Conservation (phyloP, 2,888 invertebrate genomes). For the Platypus cylindrus region DNA sequence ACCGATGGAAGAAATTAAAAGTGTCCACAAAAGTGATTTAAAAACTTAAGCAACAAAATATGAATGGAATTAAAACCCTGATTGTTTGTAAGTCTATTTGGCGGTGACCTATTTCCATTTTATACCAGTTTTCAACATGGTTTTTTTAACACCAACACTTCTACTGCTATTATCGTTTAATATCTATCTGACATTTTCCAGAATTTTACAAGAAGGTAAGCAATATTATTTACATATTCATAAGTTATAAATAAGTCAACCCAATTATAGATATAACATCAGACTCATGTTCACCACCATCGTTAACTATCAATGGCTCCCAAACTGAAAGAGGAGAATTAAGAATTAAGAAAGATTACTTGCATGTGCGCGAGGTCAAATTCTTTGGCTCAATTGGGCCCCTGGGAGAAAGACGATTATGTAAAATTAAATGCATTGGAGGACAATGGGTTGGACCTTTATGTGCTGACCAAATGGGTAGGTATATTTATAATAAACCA, state of each 20-base stretch:
- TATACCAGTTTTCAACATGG: too few relatives aligned
- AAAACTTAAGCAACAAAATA: too few relatives aligned
- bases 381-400: conserved; percentile 69
- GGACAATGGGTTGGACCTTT: conserved; percentile 78
- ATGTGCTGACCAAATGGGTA: conserved; percentile 64
- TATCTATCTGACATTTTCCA: too few relatives aligned
- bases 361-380: conserved; percentile 43
- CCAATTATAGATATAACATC: conserved; percentile 28
- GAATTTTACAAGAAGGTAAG: conserved; percentile 4
- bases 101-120: too few relatives aligned
- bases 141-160: too few relatives aligned
- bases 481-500: too few relatives aligned
- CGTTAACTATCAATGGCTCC: conserved; percentile 35
- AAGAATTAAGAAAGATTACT: conserved; percentile 33
- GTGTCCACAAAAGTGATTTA: too few relatives aligned
- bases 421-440: conserved; percentile 74
- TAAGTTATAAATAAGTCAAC: too few relatives aligned
- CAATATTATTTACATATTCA: not conserved
- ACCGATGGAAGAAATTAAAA: too few relatives aligned
- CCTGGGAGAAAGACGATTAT: conserved; percentile 56
- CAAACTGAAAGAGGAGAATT: conserved; percentile 31
- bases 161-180: too few relatives aligned
- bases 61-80: too few relatives aligned
- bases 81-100: too few relatives aligned
- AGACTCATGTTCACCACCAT: conserved; percentile 35